These are phyloP conservation scores for Epizoanthus ramosus DNA, from an alignment of 92 coral and sea anemone species.

Conservation along the genomic window DNA sequence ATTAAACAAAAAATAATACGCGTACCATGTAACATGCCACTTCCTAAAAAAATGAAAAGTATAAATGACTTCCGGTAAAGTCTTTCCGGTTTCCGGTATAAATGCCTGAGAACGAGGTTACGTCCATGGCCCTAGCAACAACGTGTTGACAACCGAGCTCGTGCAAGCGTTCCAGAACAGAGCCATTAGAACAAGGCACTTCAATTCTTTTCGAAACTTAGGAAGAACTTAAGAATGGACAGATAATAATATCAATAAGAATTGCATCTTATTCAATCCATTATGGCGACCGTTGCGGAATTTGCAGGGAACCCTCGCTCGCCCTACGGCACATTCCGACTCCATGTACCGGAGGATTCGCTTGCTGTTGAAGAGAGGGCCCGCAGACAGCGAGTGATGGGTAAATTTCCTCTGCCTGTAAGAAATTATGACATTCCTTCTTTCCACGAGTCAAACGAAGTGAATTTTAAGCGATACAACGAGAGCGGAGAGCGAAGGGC, in stretches of 20 bases:
- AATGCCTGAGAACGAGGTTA: neutral
- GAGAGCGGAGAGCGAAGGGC: slow-evolving; percentile 82
- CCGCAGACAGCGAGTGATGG: slow-evolving; percentile 74
- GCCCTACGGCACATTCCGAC: slow-evolving; percentile 84
- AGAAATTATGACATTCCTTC: slow-evolving; percentile 69
- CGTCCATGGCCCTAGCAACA: slow-evolving; percentile 70
- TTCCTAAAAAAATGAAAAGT: no score
- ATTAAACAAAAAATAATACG: no score
- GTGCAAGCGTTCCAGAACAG: slow-evolving; percentile 68
- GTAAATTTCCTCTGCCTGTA: slow-evolving; percentile 70
- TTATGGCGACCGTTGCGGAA: slow-evolving; percentile 63
- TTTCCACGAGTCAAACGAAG: slow-evolving; percentile 78
- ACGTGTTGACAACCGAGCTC: slow-evolving; percentile 79
- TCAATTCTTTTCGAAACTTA: no score
- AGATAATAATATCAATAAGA: neutral
- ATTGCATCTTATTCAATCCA: neutral
- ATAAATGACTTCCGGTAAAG: no score
- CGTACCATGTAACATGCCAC: no score
- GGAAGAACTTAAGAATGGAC: neutral
- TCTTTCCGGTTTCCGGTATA: no score
- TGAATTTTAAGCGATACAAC: slow-evolving; percentile 66
- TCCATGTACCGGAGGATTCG: slow-evolving; percentile 81
- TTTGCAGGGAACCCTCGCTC: slow-evolving; percentile 57
- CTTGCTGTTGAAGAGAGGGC: slow-evolving; percentile 75
- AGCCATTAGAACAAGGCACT: neutral